Conservation (phyloP, 2,113 vertebrate genomes). For the Pantherophis guttatus region DNA sequence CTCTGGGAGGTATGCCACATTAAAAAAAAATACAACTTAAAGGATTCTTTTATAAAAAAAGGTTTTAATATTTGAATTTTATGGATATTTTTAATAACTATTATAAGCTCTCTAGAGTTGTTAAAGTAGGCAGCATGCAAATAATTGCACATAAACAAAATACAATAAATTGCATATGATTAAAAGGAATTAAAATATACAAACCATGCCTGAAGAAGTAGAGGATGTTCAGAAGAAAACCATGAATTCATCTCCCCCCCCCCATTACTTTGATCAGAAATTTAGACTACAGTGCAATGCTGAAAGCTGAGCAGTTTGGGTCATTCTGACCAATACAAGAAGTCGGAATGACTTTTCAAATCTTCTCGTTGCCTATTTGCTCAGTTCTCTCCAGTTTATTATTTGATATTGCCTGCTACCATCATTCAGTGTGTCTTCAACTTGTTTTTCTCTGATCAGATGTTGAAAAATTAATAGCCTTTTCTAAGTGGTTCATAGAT, state of each 20-base stretch:
- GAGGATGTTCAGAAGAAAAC: not conserved
- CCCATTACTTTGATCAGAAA: not conserved
- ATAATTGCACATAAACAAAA: not conserved
- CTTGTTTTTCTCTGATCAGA: conserved; percentile 30
- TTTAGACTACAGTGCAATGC: not conserved
- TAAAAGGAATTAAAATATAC: not conserved
- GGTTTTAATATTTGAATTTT: not conserved
- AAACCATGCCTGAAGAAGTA: not conserved
- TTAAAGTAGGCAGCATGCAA: not conserved
- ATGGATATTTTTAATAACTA: not conserved
- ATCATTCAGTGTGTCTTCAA: not conserved
- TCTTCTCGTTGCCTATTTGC: not conserved
- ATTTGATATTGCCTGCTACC: not conserved
- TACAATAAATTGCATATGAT: not conserved
- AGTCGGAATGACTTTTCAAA: not conserved
- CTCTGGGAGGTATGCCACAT: not conserved
- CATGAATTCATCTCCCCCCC: not conserved
- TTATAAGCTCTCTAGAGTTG: not conserved
- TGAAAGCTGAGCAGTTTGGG: not conserved
- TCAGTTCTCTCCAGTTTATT: not conserved
- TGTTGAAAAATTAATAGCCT: conserved; percentile 25
- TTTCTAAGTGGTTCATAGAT: conserved; percentile 29
- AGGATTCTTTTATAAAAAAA: not conserved
- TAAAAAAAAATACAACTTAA: not conserved
- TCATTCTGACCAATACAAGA: not conserved